Evolutionary conservation across 2,797 vertebrate species (phyloP).

Genomic region (Amphiprion clarkii): DNA sequence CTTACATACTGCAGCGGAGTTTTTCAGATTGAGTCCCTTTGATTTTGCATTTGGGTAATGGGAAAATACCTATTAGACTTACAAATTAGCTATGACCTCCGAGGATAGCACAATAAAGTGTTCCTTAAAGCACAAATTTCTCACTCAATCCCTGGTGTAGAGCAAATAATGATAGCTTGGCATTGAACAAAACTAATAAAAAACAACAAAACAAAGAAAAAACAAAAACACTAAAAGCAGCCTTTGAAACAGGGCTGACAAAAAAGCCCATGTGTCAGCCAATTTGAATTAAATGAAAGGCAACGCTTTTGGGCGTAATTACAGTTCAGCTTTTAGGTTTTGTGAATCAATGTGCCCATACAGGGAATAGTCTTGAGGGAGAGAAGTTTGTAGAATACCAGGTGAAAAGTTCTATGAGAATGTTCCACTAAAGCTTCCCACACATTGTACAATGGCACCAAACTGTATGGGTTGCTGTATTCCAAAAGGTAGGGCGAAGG

Average conservation of each 20-base stretch:
- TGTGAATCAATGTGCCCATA: constrained; percentile 49
- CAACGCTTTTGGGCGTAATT: constrained; percentile 8
- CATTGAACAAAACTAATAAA: neutral
- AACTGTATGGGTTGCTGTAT: constrained; percentile 42
- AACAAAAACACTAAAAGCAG: neutral
- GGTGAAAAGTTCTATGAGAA: constrained; percentile 25
- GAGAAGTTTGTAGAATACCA: constrained; percentile 15
- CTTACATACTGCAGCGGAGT: neutral
- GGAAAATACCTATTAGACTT: constrained; percentile 22
- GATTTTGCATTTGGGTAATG: constrained; percentile 18
- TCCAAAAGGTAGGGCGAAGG: constrained; percentile 37
- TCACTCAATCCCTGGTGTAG: neutral
- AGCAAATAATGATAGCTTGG: constrained; percentile 1
- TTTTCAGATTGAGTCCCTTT: constrained; percentile 21
- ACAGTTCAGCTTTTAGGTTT: constrained; percentile 25
- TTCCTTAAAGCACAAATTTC: constrained; percentile 19
- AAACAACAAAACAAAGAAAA: neutral
- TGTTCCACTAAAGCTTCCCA: constrained; percentile 47
- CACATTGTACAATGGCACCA: constrained; percentile 30
- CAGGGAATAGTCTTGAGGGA: neutral
- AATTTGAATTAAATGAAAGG: constrained; percentile 36
- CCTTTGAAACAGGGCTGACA: neutral
- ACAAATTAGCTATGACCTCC: constrained; percentile 25
- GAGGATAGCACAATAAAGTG: constrained; percentile 28
- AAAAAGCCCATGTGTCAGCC: constrained; percentile 4